These are phyloP conservation scores for Lycocorax pyrrhopterus DNA, from an alignment of 2,113 vertebrate genomes.

Conservation along the genomic window DNA sequence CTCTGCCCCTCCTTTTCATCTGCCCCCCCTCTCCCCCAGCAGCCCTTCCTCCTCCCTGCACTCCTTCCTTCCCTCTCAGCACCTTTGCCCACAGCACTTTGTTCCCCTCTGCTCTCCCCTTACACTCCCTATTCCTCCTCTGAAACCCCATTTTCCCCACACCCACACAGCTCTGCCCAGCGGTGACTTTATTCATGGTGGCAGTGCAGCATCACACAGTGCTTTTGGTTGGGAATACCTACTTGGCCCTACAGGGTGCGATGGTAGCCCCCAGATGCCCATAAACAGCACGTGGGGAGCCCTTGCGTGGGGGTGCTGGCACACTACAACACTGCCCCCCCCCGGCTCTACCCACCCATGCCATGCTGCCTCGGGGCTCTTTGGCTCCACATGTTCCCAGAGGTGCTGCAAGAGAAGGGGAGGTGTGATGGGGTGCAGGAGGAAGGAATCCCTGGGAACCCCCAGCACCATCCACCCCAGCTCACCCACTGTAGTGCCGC, in stretches of 20 bases:
- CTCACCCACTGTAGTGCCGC: background rate
- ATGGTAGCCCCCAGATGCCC: background rate
- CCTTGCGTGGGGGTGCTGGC: background rate
- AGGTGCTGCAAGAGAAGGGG: background rate
- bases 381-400: background rate
- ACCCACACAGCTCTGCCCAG: background rate
- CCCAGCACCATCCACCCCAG: rapidly evolving
- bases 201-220: background rate
- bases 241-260: background rate
- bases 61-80: background rate
- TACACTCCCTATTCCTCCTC: background rate
- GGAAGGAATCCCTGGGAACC: rapidly evolving
- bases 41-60: background rate
- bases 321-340: background rate
- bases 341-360: background rate
- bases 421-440: background rate
- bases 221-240: background rate
- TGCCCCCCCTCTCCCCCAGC: background rate
- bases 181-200: background rate
- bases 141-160: background rate
- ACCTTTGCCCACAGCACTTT: background rate
- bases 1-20: background rate
- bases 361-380: background rate
- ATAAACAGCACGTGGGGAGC: background rate
- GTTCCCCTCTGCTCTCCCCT: background rate